phyloP scores from a whole-genome alignment of 2,888 invertebrate species.

The Drosophila nr. medialis region DNA sequence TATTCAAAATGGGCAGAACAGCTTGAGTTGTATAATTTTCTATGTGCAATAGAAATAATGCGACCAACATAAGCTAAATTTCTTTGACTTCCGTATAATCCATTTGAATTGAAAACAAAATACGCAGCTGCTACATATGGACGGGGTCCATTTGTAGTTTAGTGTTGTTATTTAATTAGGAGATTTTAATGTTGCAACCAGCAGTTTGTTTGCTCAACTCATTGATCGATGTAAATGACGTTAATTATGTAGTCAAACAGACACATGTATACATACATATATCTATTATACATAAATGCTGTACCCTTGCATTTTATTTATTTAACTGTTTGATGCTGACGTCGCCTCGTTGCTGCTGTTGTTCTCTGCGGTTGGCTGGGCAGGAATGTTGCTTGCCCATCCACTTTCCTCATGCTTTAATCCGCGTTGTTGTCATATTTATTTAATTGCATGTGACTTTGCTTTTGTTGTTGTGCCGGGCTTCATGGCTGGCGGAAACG shows the following conservation, averaged over 20 bases:
- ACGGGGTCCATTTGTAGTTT: background rate
- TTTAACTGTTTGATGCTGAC: slow-evolving; percentile 42
- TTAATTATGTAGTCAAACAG: slow-evolving; percentile 69
- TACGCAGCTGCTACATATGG: background rate
- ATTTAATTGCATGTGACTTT: slow-evolving; percentile 78
- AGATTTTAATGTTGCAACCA: background rate
- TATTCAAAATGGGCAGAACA: slow-evolving; percentile 9
- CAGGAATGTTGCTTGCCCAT: slow-evolving; percentile 15
- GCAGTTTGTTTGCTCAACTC: slow-evolving; percentile 3
- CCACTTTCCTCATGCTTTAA: background rate
- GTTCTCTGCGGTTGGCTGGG: slow-evolving; percentile 22
- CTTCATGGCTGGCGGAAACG: slow-evolving; percentile 64
- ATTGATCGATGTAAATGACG: slow-evolving; percentile 37
- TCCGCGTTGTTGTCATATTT: slow-evolving; percentile 67
- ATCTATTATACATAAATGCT: slow-evolving; percentile 16
- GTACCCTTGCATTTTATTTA: slow-evolving; percentile 36
- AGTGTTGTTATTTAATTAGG: background rate
- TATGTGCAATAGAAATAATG: background rate
- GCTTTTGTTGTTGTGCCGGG: slow-evolving; percentile 49
- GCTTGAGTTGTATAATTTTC: background rate
- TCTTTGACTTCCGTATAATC: background rate
- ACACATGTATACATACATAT: slow-evolving; percentile 3
- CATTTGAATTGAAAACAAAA: background rate
- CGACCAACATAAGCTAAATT: background rate
- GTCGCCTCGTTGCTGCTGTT: slow-evolving; percentile 16